These are phyloP conservation scores for Sialis fuliginosa DNA, from an alignment of 2,888 invertebrate species.

Conservation along the genomic window DNA sequence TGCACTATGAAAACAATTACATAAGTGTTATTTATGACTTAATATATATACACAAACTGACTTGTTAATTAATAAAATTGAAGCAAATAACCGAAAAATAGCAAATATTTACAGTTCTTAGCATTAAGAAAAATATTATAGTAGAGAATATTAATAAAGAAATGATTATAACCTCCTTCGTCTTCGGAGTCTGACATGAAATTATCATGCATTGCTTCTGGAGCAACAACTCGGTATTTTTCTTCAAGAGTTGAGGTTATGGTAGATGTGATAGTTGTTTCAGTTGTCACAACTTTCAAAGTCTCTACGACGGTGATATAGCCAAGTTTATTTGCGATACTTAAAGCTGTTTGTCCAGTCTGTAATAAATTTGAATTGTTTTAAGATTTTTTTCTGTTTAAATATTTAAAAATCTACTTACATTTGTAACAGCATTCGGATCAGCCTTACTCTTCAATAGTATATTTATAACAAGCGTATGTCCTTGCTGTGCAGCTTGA, in stretches of 20 bases:
- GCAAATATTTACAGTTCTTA: neutral
- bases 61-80: slow-evolving; percentile 5
- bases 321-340: slow-evolving; percentile 89
- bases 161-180: slow-evolving; percentile 61
- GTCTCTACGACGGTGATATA: slow-evolving; percentile 98
- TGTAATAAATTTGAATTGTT: slow-evolving; percentile 23
- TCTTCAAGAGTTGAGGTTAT: slow-evolving; percentile 54
- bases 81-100: neutral
- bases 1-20: no score
- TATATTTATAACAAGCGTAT: slow-evolving; percentile 83
- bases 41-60: slow-evolving; percentile 2
- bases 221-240: slow-evolving; percentile 92
- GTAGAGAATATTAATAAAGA: slow-evolving; percentile 2
- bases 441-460: slow-evolving; percentile 84
- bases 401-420: slow-evolving; percentile 31
- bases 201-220: slow-evolving; percentile 97
- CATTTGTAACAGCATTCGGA: slow-evolving; percentile 87
- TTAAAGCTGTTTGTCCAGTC: slow-evolving; percentile 93
- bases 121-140: neutral
- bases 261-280: slow-evolving; percentile 44
- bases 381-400: neutral
- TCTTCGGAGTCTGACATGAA: slow-evolving; percentile 98
- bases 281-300: slow-evolving; percentile 77
- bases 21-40: neutral
- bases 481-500: slow-evolving; percentile 97